Evolutionary conservation across 2,888 invertebrate genomes (phyloP).

Genomic region (Operophtera brumata): DNA sequence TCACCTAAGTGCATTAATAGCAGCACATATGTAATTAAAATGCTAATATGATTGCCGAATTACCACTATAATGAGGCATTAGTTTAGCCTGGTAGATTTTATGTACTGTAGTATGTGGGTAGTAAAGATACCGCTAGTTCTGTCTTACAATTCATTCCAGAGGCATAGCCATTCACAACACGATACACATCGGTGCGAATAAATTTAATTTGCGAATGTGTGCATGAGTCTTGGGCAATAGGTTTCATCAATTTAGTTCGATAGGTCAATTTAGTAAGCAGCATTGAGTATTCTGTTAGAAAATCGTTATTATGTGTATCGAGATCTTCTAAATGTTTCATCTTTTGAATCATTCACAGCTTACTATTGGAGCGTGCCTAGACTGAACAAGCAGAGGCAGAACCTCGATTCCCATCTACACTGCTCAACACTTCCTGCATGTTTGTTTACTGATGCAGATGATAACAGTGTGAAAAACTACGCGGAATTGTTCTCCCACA

Average conservation of each 20-base stretch:
- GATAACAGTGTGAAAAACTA: constrained; percentile 17
- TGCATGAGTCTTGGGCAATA: constrained; percentile 8
- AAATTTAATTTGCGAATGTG: constrained; percentile 17
- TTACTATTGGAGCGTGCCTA: not conserved
- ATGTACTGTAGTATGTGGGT: constrained; percentile 3
- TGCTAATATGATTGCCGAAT: constrained; percentile 22
- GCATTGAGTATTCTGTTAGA: not conserved
- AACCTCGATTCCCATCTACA: not conserved
- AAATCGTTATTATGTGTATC: not conserved
- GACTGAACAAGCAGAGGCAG: not conserved
- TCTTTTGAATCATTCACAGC: not conserved
- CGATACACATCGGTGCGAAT: constrained; percentile 9
- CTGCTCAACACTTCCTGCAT: constrained; percentile 4
- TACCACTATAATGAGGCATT: constrained; percentile 13
- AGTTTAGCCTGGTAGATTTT: constrained; percentile 13
- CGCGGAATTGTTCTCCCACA: constrained; percentile 14
- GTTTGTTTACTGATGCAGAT: constrained; percentile 5
- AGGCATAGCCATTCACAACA: not conserved
- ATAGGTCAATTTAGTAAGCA: constrained; percentile 14
- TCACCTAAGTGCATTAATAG: constrained; percentile 1
- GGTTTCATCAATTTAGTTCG: constrained; percentile 18
- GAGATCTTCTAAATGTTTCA: not conserved
- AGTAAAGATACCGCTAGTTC: constrained; percentile 12
- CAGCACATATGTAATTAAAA: constrained; percentile 22
- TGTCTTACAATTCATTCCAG: constrained; percentile 7